Conservation (phyloP, 2,797 vertebrate genomes). For the Sciaenops ocellatus region DNA sequence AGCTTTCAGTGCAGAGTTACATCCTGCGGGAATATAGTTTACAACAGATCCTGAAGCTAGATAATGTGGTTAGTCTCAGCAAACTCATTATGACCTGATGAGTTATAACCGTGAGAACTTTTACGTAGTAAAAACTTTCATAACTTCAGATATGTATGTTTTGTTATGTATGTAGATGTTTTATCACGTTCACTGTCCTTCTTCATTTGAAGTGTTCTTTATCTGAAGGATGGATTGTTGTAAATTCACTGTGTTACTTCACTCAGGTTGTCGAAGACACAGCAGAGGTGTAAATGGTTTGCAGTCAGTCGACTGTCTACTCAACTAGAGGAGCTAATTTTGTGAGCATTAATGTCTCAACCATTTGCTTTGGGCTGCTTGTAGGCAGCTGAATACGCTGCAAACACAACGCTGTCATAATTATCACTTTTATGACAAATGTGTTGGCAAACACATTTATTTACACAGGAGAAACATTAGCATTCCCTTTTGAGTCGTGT, state of each 20-base stretch:
- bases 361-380: neutral
- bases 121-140: neutral
- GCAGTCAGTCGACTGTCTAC: neutral
- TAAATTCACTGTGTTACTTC: neutral
- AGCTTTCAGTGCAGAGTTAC: slow-evolving; percentile 34
- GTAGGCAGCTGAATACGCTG: neutral
- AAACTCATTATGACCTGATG: slow-evolving; percentile 38
- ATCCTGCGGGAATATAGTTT: slow-evolving; percentile 47
- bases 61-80: slow-evolving; percentile 36
- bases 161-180: neutral
- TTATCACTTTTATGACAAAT: neutral
- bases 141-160: neutral
- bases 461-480: neutral
- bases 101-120: slow-evolving; percentile 6
- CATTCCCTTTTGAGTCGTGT: neutral
- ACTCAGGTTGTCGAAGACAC: neutral
- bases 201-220: neutral
- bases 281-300: slow-evolving; percentile 15
- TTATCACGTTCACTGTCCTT: neutral
- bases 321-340: slow-evolving; percentile 3
- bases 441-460: neutral
- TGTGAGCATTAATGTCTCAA: too few species aligned
- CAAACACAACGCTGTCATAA: neutral
- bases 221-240: neutral
- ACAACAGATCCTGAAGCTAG: slow-evolving; percentile 37